Evolutionary conservation across 2,888 invertebrate genomes (phyloP), one percentile per base, ranked within the genome.

Genomic region (Sphaeridia pumilis): DNA sequence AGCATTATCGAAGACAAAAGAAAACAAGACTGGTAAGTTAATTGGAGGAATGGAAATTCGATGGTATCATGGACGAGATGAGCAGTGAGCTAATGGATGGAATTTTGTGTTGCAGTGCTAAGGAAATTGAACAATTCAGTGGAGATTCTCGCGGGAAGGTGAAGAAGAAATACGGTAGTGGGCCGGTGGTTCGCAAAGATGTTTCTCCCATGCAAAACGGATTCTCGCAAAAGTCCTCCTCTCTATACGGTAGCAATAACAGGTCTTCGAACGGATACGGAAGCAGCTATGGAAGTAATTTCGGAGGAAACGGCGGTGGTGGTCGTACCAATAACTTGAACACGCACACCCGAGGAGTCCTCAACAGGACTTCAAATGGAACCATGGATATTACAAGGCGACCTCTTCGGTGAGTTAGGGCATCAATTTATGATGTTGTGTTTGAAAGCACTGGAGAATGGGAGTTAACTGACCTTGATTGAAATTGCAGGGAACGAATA

Each of bases 51-150:
- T 38, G 7, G 20, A 20, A 20, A 38, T 38, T 4, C 17, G 44
- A 24, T 44, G 17, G 22, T 5, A 10, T n/a, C 21, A 7, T 44
- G 7, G 26, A 25, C 24, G 5, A 10, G 44, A 25, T 44, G 20
- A 12, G 24, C 22, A 22, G 26, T 24, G 10, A 10, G 17, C n/a
- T n/a, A 38, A 38, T 38, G 38, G 14, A 31, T 31, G 31, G 7
- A 31, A 31, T 31, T 4, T 54, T 54, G 22, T 47, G 38, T 31
- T 77, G 49, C 75, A 88, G 90, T 76, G 87, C 90, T 68, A 83
- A 89, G 71, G 92, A 88, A 72, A 92, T 93, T 70, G 90, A 92
- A 73, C 84, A 86, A 65, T 87, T 86, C 73, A 86, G 86, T 70
- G 84, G 84, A 67, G 86, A 87, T 72, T 87, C 90, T 68, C 88